Base-by-base conservation (phyloP, 2,888 invertebrate species). In the Calameuta pallipes region DNA sequence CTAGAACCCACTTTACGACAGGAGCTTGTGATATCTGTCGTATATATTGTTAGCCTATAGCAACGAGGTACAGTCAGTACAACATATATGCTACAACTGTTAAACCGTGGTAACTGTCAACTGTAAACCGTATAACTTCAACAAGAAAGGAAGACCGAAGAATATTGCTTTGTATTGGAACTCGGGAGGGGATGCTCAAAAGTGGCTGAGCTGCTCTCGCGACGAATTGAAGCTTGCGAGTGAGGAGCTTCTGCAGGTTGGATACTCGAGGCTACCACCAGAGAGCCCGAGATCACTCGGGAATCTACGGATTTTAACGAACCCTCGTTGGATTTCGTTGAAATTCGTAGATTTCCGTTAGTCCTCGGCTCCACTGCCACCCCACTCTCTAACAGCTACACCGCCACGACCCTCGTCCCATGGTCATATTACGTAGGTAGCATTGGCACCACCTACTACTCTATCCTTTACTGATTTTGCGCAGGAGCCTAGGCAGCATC, bases 221-320 rank as follows among this genome's bases (percentile, higher is more conserved):
- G 33, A 71, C 71, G 71, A 31, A 34, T 71, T 31, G 31, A 71
- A 71, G 71, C 6, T 71, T 71, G 71, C 71, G 71, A 71, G 33
- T 71, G 71, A 34, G 33, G 33, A 34, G 71, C 23, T 56, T 41
- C 56, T 56, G 56, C 56, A 56, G 56, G 56, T 23, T 56, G 23
- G 56, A 56, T 56, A 56, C 56, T 56, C 23, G 56, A 23, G 23
- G 56, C 2, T 56, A 56, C 23, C 9, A 56, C 56, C 56, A 23
- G 23, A 56, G 9, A 56, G 56, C 56, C 23, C 71, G 71, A 71
- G 71, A 71, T 30, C 31, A 2, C 71, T 71, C 71, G 71, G 31
- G 13, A 15, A 71, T 34, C 0, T 31, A 31, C 71, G 71, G 33
- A 71, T 71, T 71, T 71, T 71, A 34, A 71, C 71, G 71, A 71